Evolutionary conservation across 1,140 invertebrate genomes (phyloP).

Genomic region (Diachasmimorpha longicaudata): DNA sequence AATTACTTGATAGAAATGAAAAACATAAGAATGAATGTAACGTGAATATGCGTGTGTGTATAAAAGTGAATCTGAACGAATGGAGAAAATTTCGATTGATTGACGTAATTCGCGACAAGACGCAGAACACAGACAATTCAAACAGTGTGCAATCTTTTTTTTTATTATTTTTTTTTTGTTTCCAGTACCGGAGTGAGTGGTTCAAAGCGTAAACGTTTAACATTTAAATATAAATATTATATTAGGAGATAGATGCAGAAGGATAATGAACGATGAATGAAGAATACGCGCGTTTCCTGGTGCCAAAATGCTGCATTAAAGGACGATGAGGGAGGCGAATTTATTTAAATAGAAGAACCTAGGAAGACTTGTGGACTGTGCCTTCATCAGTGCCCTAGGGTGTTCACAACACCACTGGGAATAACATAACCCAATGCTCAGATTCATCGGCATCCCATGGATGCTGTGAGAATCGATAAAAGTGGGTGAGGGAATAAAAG

Average conservation of each 20-base stretch:
- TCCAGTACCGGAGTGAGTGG: slow-evolving; percentile 55
- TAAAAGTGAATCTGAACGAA: slow-evolving; percentile 56
- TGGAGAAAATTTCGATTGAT: slow-evolving; percentile 48
- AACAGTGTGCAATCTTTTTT: not conserved
- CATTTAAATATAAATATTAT: slow-evolving; percentile 42
- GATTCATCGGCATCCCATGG: not conserved
- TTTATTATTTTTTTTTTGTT: not conserved
- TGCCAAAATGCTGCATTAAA: slow-evolving; percentile 47
- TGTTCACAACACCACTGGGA: not conserved
- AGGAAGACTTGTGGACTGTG: slow-evolving; percentile 56
- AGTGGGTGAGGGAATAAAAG: slow-evolving; percentile 2
- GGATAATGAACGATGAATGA: not conserved
- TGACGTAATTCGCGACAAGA: slow-evolving; percentile 29
- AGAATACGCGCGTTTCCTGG: slow-evolving; percentile 48
- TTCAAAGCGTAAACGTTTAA: slow-evolving; percentile 62
- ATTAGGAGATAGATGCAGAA: slow-evolving; percentile 41
- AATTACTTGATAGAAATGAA: slow-evolving; percentile 24
- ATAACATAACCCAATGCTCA: not conserved
- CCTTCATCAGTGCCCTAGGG: slow-evolving; percentile 53
- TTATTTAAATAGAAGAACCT: slow-evolving; percentile 32
- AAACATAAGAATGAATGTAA: slow-evolving; percentile 19
- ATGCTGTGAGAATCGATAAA: not conserved
- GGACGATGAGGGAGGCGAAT: not conserved
- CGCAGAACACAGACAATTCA: not conserved
- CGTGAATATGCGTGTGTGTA: slow-evolving; percentile 39